Conservation (phyloP, 1,140 invertebrate genomes). For the Spodoptera litura region DNA sequence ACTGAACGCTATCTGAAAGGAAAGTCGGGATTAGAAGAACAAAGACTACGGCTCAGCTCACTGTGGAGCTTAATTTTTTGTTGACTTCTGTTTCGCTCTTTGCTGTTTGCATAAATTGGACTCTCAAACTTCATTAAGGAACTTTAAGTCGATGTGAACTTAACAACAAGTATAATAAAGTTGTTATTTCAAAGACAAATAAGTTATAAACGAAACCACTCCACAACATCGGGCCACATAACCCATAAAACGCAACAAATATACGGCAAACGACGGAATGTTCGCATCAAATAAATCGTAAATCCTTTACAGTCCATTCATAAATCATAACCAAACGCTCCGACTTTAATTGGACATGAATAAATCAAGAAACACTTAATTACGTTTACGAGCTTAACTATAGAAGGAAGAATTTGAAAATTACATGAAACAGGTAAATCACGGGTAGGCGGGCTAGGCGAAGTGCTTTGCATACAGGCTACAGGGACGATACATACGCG, state of each 20-base stretch:
- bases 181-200: background rate
- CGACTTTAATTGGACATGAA: conserved; percentile 36
- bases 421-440: conserved; percentile 19
- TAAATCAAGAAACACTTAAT: conserved; percentile 37
- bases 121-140: conserved; percentile 31
- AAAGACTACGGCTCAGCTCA: conserved; percentile 66
- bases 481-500: conserved; percentile 2
- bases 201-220: background rate
- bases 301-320: conserved; percentile 19
- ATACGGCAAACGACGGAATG: conserved; percentile 11
- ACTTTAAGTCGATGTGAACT: conserved; percentile 12
- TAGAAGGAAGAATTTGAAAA: conserved; percentile 6
- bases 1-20: conserved; percentile 78
- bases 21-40: conserved; percentile 78
- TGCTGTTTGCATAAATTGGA: conserved; percentile 58
- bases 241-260: conserved; percentile 9
- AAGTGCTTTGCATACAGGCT: conserved; percentile 26
- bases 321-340: conserved; percentile 29
- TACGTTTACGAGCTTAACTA: conserved; percentile 28
- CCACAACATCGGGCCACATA: background rate
- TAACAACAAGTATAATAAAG: conserved; percentile 3
- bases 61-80: conserved; percentile 64
- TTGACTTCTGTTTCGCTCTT: conserved; percentile 62
- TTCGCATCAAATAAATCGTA: conserved; percentile 33
- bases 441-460: background rate